phyloP scores from a whole-genome alignment of 1,140 invertebrate species.

The Cydia fagiglandana region DNA sequence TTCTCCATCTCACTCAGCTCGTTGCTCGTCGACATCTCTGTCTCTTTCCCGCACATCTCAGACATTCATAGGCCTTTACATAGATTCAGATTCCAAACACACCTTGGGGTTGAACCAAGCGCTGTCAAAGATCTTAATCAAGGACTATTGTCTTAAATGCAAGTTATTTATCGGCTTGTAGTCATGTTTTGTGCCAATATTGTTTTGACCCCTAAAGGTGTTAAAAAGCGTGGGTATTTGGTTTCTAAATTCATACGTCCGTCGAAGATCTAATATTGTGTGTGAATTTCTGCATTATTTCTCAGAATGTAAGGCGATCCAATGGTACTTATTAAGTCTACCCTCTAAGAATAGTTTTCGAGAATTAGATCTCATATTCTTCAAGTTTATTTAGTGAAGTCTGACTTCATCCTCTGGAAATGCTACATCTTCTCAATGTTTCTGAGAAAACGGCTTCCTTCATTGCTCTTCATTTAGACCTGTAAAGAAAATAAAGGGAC shows the following conservation, averaged over 20 bases:
- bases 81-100: neutral
- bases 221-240: neutral
- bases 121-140: neutral
- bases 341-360: neutral
- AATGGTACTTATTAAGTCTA: neutral
- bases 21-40: slow-evolving; percentile 68
- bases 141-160: neutral
- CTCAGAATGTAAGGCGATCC: neutral
- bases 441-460: slow-evolving; percentile 20
- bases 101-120: neutral
- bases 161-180: neutral
- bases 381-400: neutral
- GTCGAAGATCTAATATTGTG: neutral
- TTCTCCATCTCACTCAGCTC: slow-evolving; percentile 65
- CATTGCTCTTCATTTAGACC: neutral
- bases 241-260: neutral
- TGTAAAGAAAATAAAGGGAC: neutral
- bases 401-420: neutral
- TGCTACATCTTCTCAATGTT: slow-evolving; percentile 21
- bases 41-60: slow-evolving; percentile 2
- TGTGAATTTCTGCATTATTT: neutral
- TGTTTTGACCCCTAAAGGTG: neutral
- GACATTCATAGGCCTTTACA: neutral
- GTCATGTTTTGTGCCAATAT: neutral
- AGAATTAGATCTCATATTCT: slow-evolving; percentile 3